A percentile compares a stretch with the other conserved stretches of the same genome.
Evolutionary conservation across 2,113 vertebrate genomes (phyloP).

Genomic region (Crotalus viridis): DNA sequence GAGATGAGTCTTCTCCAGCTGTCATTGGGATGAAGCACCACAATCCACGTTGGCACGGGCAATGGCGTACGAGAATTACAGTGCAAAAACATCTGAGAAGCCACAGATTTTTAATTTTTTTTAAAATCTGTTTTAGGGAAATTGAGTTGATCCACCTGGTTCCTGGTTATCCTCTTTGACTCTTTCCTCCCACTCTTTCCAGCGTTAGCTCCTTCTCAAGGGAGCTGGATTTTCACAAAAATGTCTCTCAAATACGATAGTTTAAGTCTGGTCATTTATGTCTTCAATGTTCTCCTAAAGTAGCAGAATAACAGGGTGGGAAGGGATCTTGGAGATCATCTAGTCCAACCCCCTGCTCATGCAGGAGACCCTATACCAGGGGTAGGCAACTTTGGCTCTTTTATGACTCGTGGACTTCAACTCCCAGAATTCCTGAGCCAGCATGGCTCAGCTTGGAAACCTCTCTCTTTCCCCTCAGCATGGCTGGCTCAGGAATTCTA

Average conservation of each 20-base stretch:
- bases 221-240: not conserved
- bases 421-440: too few relatives aligned
- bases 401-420: too few relatives aligned
- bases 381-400: too few relatives aligned
- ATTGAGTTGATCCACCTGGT: not conserved
- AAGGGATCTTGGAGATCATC: not conserved
- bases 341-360: not conserved
- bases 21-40: not conserved
- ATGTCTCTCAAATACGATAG: not conserved
- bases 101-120: not conserved
- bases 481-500: too few relatives aligned
- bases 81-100: not conserved
- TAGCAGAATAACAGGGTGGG: not conserved
- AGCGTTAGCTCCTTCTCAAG: not conserved
- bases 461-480: too few relatives aligned
- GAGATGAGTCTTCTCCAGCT: not conserved
- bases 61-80: not conserved
- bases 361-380: not conserved
- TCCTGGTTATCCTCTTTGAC: not conserved
- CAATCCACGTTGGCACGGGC: not conserved
- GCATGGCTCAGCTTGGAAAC: too few relatives aligned
- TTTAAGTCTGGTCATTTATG: not conserved
- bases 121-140: not conserved
- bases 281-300: not conserved
- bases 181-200: not conserved